Evolutionary conservation across 2,888 invertebrate genomes (phyloP).

Genomic region (Eupelmus urozonus): DNA sequence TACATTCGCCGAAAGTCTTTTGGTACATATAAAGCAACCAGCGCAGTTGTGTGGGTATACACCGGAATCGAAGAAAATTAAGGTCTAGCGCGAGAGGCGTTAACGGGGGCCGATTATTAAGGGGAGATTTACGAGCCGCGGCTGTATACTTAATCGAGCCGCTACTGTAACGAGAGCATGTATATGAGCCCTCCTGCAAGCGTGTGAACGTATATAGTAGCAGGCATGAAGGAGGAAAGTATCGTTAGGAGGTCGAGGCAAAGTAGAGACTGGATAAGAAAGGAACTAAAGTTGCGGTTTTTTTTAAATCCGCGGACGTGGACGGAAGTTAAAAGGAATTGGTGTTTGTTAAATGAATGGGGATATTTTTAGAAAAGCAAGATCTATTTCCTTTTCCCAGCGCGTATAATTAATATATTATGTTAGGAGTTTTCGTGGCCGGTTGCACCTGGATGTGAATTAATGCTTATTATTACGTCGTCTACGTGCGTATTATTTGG

Average conservation of each 20-base stretch:
- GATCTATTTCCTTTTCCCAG: background rate
- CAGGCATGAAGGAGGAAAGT: conserved; percentile 1
- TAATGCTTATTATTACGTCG: conserved; percentile 46
- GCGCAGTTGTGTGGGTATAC: background rate
- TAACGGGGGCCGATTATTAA: conserved; percentile 60
- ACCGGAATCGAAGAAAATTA: conserved; percentile 63
- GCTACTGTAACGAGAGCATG: conserved; percentile 60
- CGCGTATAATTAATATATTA: conserved; percentile 34
- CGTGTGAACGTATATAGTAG: background rate
- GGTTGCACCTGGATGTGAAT: conserved; percentile 18
- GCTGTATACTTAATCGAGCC: conserved; percentile 63
- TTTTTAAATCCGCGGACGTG: too few species aligned
- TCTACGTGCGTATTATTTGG: conserved; percentile 12
- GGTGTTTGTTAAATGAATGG: too few species aligned
- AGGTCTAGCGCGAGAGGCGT: conserved; percentile 47
- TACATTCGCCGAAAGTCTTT: too few species aligned
- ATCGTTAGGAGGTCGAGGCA: background rate
- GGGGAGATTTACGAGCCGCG: conserved; percentile 64
- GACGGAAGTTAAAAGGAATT: too few species aligned
- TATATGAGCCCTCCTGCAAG: conserved; percentile 27
- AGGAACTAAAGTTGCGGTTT: too few species aligned
- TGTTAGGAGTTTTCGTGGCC: background rate
- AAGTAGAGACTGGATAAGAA: background rate
- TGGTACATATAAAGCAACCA: too few species aligned
- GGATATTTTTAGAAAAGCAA: too few species aligned